Base-by-base conservation (phyloP, 2,888 invertebrate species). In the Muscina levida region DNA sequence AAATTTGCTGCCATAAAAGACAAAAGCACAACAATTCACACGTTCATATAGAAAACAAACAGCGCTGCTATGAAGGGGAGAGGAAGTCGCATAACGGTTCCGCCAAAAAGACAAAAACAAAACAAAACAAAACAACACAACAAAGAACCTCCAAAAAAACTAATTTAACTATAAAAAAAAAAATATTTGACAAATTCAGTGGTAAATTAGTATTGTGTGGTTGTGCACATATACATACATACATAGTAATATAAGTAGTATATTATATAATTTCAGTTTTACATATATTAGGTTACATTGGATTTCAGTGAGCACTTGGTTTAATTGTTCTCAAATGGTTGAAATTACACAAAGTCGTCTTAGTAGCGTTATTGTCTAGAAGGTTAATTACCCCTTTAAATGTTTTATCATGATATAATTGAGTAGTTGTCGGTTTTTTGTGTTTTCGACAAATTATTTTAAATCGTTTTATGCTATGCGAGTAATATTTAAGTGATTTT, bases 361-460 rank as follows among this genome's bases (percentile, higher is more conserved):
- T n/a, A 26, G 8, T 56, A 15, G 71, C 2, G 48, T 15, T 26
- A 15, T 59, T 48, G 6, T 72, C 42, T 26, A 67, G 70, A 39
- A 77, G 70, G 66, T 73, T 71, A 77, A 81, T 67, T 80, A 73
- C 59, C 46, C 73, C 31, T 31, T 74, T 59, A 67, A 77, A 56
- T 70, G 31, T 42, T 51, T 77, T 59, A 67, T 51, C 37, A 24
- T 72, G 22, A 72, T 72, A 44, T 76, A 79, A 76, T 70, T 56
- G 26, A 57, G 53, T 26, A 67, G 42, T 78, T n/a, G n/a, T n/a
- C n/a, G n/a, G n/a, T 31, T 31, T 31, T 31, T 8, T 8, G 31
- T 31, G 8, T 72, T 67, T 71, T 56, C n/a, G 72, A 76, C 75
- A 76, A 72, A 59, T 79, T 72, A 72, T 76, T 79, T 78, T 72